Base-by-base conservation (phyloP, 2,797 vertebrate genomes). In the Sebastes alutus region DNA sequence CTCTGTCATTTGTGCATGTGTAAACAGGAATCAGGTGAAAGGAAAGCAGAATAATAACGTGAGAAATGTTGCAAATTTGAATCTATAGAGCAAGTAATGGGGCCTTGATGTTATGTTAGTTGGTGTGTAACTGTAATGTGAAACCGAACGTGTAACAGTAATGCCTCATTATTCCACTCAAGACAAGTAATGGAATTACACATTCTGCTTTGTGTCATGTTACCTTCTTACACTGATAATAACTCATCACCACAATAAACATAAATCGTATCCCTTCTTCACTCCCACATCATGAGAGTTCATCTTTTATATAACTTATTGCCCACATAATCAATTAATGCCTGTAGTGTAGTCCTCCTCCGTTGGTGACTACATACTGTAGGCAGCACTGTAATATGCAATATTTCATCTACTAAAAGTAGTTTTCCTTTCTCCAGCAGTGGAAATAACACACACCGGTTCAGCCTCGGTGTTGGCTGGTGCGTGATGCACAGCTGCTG, bases 401-500 rank as follows among this genome's bases (percentile, higher is more conserved):
- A 14, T 62, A 55, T 91, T 88, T 93, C 67, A 85, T 87, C 59
- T 63, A 54, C 23, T 87, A 81, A 77, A 88, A 72, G 67, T 64
- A 75, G 75, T 81, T 86, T 83, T 77, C 63, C 30, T 76, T 76
- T 66, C 66, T 22, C 67, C 38, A 12, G 8, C 59, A 65, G 61
- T 78, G 68, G 84, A 83, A 81, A 81, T 64, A 83, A 84, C 71
- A 84, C 69, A 78, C 72, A 52, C 74, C 75, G 80, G 75, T 60
- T 20, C 76, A 72, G 52, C 81, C 67, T 81, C 79, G 59, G 85
- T 60, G 61, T 30, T 68, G 76, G 73, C 83, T 75, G 84, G 55
- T 77, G 75, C 38, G 61, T 83, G 82, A 89, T 91, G 83, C 90
- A 81, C 87, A 87, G 82, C 89, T 84, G 89, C 82, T 69, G 46